These are phyloP conservation scores for Rhamphomyia laevipes DNA, from an alignment of 2,888 invertebrate species.

Conservation along the genomic window DNA sequence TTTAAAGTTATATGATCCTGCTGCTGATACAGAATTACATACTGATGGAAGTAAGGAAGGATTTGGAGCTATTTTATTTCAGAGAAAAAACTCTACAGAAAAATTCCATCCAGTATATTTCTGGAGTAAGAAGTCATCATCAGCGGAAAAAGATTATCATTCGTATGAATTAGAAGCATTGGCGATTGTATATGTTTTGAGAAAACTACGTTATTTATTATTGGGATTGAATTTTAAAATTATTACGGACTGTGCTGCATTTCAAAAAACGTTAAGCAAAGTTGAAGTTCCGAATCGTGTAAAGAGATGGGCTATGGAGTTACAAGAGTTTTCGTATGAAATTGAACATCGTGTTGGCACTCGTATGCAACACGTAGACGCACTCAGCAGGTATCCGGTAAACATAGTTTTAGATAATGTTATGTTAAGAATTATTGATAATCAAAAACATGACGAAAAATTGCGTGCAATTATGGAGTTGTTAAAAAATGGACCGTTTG, in stretches of 20 bases:
- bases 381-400: slow-evolving; percentile 10
- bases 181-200: too few relatives aligned
- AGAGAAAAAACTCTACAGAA: too few relatives aligned
- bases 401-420: slow-evolving; percentile 9
- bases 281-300: slow-evolving; percentile 14
- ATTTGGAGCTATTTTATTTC: too few relatives aligned
- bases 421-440: slow-evolving; percentile 6
- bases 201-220: too few relatives aligned
- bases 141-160: too few relatives aligned
- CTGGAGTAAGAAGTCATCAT: too few relatives aligned
- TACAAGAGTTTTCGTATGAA: slow-evolving; percentile 17
- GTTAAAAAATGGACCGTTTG: slow-evolving; percentile 6
- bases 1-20: too few relatives aligned
- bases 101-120: too few relatives aligned
- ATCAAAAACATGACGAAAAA: slow-evolving; percentile 9
- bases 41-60: too few relatives aligned
- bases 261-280: slow-evolving; percentile 12
- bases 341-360: slow-evolving; percentile 16
- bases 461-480: slow-evolving; percentile 9
- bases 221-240: too few relatives aligned
- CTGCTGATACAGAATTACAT: too few relatives aligned
- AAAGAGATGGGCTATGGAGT: slow-evolving; percentile 16
- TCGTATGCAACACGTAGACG: slow-evolving; percentile 14
- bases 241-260: slow-evolving; percentile 18
- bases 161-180: too few relatives aligned